Percentiles rank a stretch among this genome's conserved stretches.
These are phyloP conservation scores for Callionymus lyra DNA, from an alignment of 2,113 vertebrate species.

Conservation along the genomic window DNA sequence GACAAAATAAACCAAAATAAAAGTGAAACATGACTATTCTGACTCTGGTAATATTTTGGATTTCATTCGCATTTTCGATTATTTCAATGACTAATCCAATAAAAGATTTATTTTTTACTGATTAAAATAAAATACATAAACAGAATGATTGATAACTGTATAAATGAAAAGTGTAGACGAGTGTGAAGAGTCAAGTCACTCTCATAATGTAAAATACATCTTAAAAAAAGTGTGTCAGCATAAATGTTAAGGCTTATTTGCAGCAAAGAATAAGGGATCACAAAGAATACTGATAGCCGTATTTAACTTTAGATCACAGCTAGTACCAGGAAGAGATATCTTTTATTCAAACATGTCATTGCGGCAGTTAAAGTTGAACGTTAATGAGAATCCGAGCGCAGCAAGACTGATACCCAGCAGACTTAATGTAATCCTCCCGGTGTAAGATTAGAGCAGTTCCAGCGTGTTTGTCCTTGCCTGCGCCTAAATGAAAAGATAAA, in stretches of 20 bases:
- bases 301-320: constrained; percentile 2
- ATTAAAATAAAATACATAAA: too few relatives aligned
- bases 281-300: constrained; percentile 36
- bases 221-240: too few relatives aligned
- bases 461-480: not conserved
- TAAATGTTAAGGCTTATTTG: constrained; percentile 29
- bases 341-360: constrained; percentile 27
- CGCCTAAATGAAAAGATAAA: constrained; percentile 3
- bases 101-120: too few relatives aligned
- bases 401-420: constrained; percentile 12
- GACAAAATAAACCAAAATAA: too few relatives aligned
- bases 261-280: constrained; percentile 14
- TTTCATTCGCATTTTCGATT: too few relatives aligned
- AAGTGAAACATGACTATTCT: too few relatives aligned
- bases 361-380: constrained; percentile 15
- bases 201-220: too few relatives aligned
- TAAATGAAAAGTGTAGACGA: too few relatives aligned
- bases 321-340: not conserved
- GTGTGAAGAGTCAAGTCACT: too few relatives aligned
- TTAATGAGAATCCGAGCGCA: constrained; percentile 18
- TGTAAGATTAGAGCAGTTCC: constrained; percentile 3
- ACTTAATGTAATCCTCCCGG: constrained; percentile 12
- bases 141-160: too few relatives aligned
- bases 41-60: too few relatives aligned
- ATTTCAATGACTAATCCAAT: too few relatives aligned